phyloP scores from a whole-genome alignment of 2,113 vertebrate genomes.

The Phasianus colchicus region DNA sequence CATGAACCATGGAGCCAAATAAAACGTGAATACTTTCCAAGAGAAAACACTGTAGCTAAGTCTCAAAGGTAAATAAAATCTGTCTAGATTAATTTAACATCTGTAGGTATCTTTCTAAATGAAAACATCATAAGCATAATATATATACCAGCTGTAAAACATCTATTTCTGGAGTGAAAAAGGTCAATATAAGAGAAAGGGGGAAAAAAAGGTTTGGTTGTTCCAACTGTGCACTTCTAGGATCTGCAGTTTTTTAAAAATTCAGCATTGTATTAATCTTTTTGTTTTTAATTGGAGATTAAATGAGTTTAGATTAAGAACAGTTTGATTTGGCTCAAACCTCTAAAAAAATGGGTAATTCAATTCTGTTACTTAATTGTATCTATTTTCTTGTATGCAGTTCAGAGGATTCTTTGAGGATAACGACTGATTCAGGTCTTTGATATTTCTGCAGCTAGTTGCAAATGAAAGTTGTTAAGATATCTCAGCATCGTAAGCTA shows the following conservation, averaged over 20 bases:
- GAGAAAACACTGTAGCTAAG: not conserved
- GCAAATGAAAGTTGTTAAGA: not conserved
- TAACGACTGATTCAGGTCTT: not conserved
- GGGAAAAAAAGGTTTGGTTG: not conserved
- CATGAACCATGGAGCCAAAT: not conserved
- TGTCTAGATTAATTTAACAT: constrained; percentile 26
- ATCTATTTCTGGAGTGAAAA: not conserved
- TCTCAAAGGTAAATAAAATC: constrained; percentile 12
- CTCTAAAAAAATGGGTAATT: not conserved
- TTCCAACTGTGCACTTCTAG: not conserved
- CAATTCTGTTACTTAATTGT: not conserved
- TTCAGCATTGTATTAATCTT: not conserved
- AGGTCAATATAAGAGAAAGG: not conserved
- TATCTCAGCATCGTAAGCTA: not conserved
- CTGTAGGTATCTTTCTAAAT: constrained; percentile 24
- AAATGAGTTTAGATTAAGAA: not conserved
- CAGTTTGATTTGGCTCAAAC: not conserved
- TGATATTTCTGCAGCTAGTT: not conserved
- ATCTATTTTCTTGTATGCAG: not conserved
- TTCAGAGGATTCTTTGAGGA: not conserved
- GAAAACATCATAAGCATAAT: not conserved
- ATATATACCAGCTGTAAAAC: not conserved
- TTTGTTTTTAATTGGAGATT: not conserved
- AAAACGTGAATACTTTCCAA: not conserved
- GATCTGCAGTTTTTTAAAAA: not conserved